These are phyloP conservation scores for Halocaridina rubra DNA, from an alignment of 2,888 invertebrate species.

Conservation along the genomic window DNA sequence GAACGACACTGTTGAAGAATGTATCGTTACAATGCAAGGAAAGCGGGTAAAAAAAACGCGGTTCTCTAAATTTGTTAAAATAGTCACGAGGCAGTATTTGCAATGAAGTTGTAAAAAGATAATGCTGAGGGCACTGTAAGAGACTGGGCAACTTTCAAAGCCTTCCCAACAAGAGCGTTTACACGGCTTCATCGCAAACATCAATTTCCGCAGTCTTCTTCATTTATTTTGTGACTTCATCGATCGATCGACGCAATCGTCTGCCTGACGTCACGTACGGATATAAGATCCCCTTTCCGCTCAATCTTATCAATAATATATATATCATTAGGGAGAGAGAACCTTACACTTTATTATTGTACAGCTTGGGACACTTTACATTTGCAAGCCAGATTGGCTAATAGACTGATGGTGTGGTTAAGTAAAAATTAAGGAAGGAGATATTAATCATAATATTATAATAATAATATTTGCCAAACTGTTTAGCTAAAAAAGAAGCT, in stretches of 20 bases:
- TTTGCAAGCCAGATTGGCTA: constrained; percentile 6
- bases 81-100: too few species aligned
- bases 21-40: too few species aligned
- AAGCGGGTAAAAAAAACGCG: too few species aligned
- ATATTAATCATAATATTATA: too few species aligned
- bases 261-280: too few species aligned
- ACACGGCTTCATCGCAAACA: constrained; percentile 35
- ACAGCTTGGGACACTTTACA: constrained; percentile 31
- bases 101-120: too few species aligned
- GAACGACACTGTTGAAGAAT: too few species aligned
- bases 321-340: constrained; percentile 23
- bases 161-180: too few species aligned
- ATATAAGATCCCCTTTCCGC: constrained; percentile 42
- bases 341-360: constrained; percentile 39
- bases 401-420: constrained; percentile 37
- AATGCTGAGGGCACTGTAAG: too few species aligned
- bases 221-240: constrained; percentile 16
- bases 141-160: too few species aligned
- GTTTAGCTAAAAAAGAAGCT: background rate
- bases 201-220: background rate
- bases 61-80: too few species aligned
- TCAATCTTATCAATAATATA: too few species aligned
- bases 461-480: background rate
- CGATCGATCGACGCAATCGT: constrained; percentile 16
- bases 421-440: constrained; percentile 25